Percentiles rank a stretch among this genome's conserved stretches.
These are phyloP conservation scores for Scopus umbretta DNA, from an alignment of 2,113 vertebrate species.

Conservation along the genomic window DNA sequence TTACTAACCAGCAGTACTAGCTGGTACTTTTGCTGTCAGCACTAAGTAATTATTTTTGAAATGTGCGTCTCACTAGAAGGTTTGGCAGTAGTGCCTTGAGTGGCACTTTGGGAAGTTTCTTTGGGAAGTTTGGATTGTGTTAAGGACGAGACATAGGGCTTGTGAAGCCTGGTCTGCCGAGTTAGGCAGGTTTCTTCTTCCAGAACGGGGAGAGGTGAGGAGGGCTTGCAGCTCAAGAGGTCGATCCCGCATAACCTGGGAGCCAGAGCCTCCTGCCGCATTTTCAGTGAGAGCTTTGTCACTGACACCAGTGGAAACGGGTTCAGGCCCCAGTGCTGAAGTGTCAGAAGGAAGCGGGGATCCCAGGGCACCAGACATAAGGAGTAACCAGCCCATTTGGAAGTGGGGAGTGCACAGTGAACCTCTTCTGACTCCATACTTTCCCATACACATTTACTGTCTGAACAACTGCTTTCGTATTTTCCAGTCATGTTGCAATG, in stretches of 20 bases:
- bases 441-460: not conserved
- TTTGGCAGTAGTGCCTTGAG: not conserved
- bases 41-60: not conserved
- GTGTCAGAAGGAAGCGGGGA: not conserved
- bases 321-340: not conserved
- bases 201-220: not conserved
- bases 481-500: not conserved
- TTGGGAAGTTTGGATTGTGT: not conserved
- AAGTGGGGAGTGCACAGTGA: not conserved
- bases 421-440: not conserved
- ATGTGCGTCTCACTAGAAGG: not conserved
- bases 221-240: not conserved
- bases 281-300: not conserved
- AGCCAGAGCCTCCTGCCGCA: not conserved
- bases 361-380: not conserved
- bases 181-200: not conserved
- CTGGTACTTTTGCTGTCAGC: not conserved
- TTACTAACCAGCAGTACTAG: not conserved
- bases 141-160: not conserved
- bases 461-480: not conserved
- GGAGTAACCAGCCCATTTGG: not conserved
- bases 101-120: not conserved
- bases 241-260: fast-evolving
- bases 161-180: not conserved
- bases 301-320: not conserved